These are phyloP conservation scores for Agriotes lineatus DNA, from an alignment of 2,888 invertebrate genomes.

Conservation along the genomic window DNA sequence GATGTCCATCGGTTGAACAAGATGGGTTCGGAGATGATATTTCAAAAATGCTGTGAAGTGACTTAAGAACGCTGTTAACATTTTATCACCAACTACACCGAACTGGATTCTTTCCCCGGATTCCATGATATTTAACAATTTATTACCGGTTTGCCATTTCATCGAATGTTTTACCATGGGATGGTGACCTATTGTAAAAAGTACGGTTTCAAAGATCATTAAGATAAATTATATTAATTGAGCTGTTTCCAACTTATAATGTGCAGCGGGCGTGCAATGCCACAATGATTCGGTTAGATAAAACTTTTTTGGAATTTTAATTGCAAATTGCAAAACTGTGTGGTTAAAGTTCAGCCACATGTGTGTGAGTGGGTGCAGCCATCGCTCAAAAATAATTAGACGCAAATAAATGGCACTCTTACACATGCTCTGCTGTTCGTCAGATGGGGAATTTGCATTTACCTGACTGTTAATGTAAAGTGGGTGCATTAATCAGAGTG, in stretches of 20 bases:
- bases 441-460: conserved; percentile 55
- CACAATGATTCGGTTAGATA: no score
- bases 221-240: background rate
- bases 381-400: conserved; percentile 44
- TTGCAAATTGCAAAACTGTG: conserved; percentile 3
- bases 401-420: conserved; percentile 42
- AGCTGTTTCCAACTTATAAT: background rate
- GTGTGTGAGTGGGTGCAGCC: conserved; percentile 16
- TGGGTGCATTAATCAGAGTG: conserved; percentile 66
- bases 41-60: background rate
- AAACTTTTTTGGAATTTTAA: conserved; percentile 1
- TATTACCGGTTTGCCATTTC: conserved; percentile 4
- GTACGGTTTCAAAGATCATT: background rate
- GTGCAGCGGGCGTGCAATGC: no score
- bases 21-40: no score
- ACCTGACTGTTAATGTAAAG: conserved; percentile 67
- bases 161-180: background rate
- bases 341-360: conserved; percentile 18
- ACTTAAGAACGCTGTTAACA: background rate
- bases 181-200: background rate
- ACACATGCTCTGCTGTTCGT: conserved; percentile 42
- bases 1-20: no score
- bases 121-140: conserved; percentile 2
- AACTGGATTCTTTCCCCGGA: background rate
- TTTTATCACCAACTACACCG: background rate